Evolutionary conservation across 2,113 vertebrate species (phyloP), one percentile per base, ranked within the genome.

Genomic region (Crotalus tigris): DNA sequence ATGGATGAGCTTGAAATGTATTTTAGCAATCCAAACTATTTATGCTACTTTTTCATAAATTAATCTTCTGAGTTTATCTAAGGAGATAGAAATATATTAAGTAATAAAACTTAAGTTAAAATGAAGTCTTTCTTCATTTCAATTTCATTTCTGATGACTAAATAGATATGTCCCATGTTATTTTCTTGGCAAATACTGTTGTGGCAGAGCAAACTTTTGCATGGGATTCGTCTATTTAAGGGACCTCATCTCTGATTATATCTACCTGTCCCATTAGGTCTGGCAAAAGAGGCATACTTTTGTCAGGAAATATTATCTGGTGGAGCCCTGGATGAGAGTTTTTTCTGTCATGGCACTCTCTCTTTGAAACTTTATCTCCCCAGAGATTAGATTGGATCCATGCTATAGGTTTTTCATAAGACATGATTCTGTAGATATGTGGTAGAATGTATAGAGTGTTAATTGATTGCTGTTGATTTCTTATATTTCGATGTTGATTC

Each of bases 1-100:
- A 86, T 39, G 54, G 54, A 91, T 59, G 26, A 92, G 2, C 21
- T 12, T 87, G 26, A 92, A 87, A 92, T 64, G 46, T 26, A 39
- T 23, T 29, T 51, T 55, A 55, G 17, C 21, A 69, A 69, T 53
- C 46, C 19, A 88, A 88, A 92, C 49, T 49, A 69, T 92, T 88
- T 69, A n/a, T 92, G 61, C 61, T 15, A 57, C 51, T 88, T 51
- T 15, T 89, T 89, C 44, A 58, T 86, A 53, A 54, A 81, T 53
- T 55, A 39, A 55, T 23, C 12, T 15, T 61, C 13, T 69, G 59
- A 53, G 11, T 88, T 53, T 64, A n/a, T n/a, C 6, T 88, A 39
- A 33, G 57, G 17, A 88, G n/a, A 92, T 88, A 88, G 55, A 92
- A 75, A 88, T 88, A 75, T 88, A 33, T 92, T 17, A 26, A 51